Evolutionary conservation across 2,113 vertebrate genomes (phyloP).

Genomic region (Chiloscyllium plagiosum): DNA sequence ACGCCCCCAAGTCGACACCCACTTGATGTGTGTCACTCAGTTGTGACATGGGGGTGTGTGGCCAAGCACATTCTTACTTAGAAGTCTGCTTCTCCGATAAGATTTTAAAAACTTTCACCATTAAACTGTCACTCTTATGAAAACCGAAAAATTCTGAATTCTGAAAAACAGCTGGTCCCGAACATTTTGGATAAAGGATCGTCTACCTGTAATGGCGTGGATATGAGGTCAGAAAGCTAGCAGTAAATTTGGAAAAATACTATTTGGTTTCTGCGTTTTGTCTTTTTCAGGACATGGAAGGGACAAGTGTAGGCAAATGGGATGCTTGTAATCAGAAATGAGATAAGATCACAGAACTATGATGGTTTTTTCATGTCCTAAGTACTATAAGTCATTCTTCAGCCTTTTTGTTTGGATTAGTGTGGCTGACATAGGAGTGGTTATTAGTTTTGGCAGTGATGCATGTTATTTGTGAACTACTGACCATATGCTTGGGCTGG

Average conservation of each 20-base stretch:
- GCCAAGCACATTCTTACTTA: too few relatives aligned
- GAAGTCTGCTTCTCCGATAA: too few relatives aligned
- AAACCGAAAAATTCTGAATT: too few relatives aligned
- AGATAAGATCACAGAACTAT: too few relatives aligned
- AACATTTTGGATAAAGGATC: too few relatives aligned
- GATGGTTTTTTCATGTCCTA: not conserved
- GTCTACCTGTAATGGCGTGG: not conserved
- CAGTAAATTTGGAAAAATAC: not conserved
- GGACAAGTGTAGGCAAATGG: too few relatives aligned
- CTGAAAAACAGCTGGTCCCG: too few relatives aligned
- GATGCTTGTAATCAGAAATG: not conserved
- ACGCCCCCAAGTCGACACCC: too few relatives aligned
- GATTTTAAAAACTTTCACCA: too few relatives aligned
- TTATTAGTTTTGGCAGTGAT: conserved; percentile 12
- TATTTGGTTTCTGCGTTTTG: not conserved
- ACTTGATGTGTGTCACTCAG: too few relatives aligned
- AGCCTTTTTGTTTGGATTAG: not conserved
- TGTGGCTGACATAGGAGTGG: not conserved
- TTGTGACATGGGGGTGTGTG: too few relatives aligned
- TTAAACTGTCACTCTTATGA: too few relatives aligned
- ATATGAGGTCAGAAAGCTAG: not conserved
- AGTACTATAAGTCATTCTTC: not conserved
- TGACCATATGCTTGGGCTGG: not conserved
- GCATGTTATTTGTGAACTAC: not conserved
- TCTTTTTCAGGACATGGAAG: not conserved